phyloP scores from a whole-genome alignment of 1,140 invertebrate species.

The Lamellibrachia luymesi region DNA sequence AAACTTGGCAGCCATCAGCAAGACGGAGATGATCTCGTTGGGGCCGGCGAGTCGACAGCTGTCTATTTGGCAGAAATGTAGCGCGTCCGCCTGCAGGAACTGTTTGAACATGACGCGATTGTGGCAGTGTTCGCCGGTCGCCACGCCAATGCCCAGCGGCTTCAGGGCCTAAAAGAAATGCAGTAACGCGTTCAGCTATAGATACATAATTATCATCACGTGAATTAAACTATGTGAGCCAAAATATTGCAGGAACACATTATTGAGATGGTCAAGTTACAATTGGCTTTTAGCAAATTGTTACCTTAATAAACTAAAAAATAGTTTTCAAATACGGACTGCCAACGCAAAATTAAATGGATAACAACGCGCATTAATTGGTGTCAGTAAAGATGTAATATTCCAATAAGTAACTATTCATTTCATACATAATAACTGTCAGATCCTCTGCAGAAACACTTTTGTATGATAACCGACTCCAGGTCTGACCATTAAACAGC shows the following conservation, averaged over 20 bases:
- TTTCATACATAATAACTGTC: not conserved
- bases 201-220: no score
- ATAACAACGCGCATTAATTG: not conserved
- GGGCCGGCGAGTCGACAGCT: conserved; percentile 81
- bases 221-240: not conserved
- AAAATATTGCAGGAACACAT: not conserved
- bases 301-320: no score
- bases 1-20: conserved; percentile 77
- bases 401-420: not conserved
- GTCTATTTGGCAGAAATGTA: conserved; percentile 89
- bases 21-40: conserved; percentile 84
- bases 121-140: conserved; percentile 87
- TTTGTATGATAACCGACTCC: not conserved
- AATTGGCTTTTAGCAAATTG: not conserved
- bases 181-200: not conserved
- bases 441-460: not conserved
- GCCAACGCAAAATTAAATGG: not conserved
- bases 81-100: conserved; percentile 74
- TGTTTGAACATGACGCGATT: conserved; percentile 92
- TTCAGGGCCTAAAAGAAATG: conserved; percentile 59
- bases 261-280: not conserved
- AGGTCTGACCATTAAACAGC: not conserved
- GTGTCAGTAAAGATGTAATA: not conserved
- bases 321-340: no score
- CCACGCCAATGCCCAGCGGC: conserved; percentile 76